Conservation (phyloP, 2,113 vertebrate genomes). For the Platysternon megacephalum region DNA sequence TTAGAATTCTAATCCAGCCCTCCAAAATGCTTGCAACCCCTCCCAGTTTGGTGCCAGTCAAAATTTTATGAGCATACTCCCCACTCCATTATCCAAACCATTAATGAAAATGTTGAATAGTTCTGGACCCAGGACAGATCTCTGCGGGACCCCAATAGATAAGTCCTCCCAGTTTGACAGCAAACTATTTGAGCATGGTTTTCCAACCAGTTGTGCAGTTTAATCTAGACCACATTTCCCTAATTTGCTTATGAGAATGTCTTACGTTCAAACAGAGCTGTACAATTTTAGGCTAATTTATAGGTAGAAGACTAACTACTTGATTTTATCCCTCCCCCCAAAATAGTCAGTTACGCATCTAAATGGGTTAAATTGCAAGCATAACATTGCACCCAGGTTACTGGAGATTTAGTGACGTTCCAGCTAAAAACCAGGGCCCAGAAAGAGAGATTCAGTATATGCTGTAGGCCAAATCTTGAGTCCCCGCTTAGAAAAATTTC, state of each 20-base stretch:
- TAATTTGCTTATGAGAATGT: background rate
- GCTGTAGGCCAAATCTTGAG: background rate
- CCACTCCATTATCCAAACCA: background rate
- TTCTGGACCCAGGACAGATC: background rate
- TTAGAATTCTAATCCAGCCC: background rate
- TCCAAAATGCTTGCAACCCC: background rate
- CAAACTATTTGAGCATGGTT: background rate
- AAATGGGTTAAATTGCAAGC: background rate
- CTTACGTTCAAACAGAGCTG: background rate
- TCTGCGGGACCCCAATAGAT: background rate
- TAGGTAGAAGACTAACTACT: background rate
- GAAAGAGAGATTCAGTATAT: background rate
- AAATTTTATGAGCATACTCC: background rate
- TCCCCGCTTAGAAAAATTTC: background rate
- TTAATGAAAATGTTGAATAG: background rate
- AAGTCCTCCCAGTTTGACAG: background rate
- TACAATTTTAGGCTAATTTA: background rate
- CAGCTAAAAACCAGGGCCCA: background rate
- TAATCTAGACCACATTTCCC: background rate
- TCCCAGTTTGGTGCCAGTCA: background rate
- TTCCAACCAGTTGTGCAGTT: background rate
- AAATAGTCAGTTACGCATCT: background rate
- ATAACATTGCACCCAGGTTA: background rate
- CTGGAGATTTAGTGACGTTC: background rate
- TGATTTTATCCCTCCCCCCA: background rate